Evolutionary conservation across 2,113 vertebrate species (phyloP), one percentile per base, ranked within the genome.

Genomic region (Onychostruthus taczanowskii): DNA sequence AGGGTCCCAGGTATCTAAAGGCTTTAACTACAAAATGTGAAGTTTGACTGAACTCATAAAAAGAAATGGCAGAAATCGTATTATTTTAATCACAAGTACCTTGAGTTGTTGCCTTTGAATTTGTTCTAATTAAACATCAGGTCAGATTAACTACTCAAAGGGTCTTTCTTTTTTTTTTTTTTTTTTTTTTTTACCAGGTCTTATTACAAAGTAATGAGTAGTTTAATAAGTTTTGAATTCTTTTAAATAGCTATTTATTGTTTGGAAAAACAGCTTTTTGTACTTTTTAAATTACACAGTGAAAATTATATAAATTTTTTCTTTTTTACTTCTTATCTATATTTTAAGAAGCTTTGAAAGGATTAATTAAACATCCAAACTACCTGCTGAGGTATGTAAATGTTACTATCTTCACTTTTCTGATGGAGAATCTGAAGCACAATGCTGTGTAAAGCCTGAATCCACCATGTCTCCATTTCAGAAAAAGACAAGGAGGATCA

Each of bases 351-450:
- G 89, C 80, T 94, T 96, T 93, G 68, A 46, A 93, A 95, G 72
- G 43, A 95, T 93, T 96, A 95, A 92, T 95, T 93, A 96, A 92
- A 39, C 81, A 84, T 93, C 69, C 69, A 84, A 81, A 86, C 35
- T 76, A 86, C 72, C 78, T 93, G 69, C 78, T 79, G 91, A 95
- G 67, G 44, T 87, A 92, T 53, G 86, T 94, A 87, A 91, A 89
- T 75, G 66, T 87, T 89, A 43, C 74, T 92, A 59, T 95, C 75
- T 86, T 43, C 1, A 6, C 33, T 94, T 84, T 95, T 91, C 77
- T 93, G 87, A 53, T 49, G 66, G 52, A 26, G 35, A 82, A 74
- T 80, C 64, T 72, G 46, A 87, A 69, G 59, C 49, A 80, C 37
- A 85, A 50, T 73, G 35, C 21, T 4, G 1, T 63, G 16, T 53